Conservation (phyloP, 2,888 invertebrate species). For the Pemphredon lugubris region DNA sequence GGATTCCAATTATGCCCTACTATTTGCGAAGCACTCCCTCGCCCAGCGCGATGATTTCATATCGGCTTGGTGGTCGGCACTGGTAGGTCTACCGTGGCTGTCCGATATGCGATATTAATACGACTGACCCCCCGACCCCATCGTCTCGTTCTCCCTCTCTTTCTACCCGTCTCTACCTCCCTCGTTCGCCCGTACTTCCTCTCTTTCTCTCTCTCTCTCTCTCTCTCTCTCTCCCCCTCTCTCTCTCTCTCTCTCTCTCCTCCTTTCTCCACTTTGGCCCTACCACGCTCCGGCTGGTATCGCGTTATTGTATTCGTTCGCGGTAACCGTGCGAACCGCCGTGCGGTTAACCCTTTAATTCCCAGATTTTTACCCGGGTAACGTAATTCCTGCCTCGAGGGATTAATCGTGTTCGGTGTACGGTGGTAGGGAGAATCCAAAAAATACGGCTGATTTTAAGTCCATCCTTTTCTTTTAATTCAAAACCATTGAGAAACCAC, state of each 20-base stretch:
- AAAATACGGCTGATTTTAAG: too few species aligned
- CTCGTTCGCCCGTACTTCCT: background rate
- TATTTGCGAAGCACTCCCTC: constrained; percentile 80
- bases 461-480: too few species aligned
- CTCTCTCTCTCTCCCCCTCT: constrained; percentile 2
- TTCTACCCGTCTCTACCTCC: constrained; percentile 9
- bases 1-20: constrained; percentile 79
- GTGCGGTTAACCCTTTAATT: constrained; percentile 52
- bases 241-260: too few species aligned
- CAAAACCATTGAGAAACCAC: too few species aligned
- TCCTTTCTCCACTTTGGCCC: constrained; percentile 11
- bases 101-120: constrained; percentile 80
- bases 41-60: constrained; percentile 76
- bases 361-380: constrained; percentile 24
- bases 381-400: background rate
- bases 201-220: background rate
- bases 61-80: constrained; percentile 67
- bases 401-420: background rate
- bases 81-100: constrained; percentile 63
- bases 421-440: too few species aligned
- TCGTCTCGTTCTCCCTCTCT: constrained; percentile 24
- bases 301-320: constrained; percentile 61
- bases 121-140: constrained; percentile 73
- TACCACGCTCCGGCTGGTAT: constrained; percentile 16
- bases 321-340: constrained; percentile 47